Evolutionary conservation across 2,113 vertebrate genomes (phyloP), one percentile per base, ranked within the genome.

Genomic region (Fregata magnificens): DNA sequence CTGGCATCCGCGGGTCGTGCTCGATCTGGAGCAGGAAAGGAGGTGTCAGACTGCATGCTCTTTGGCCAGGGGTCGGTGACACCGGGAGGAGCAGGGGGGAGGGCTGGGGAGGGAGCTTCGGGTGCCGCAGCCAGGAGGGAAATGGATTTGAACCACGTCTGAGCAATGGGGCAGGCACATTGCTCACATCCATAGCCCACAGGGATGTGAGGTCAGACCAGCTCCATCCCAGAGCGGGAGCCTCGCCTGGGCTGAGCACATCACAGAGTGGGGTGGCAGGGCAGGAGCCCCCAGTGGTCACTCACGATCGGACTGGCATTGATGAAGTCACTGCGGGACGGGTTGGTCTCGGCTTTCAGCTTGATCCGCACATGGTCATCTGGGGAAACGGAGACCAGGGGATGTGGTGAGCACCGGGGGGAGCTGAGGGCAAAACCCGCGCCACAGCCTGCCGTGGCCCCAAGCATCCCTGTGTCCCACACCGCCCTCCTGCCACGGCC

Each of bases 261-360:
- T 15, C 26, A 38, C 0, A 4, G 66, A 59, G n/a, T 0, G 0
- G 61, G 29, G 40, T 16, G 36, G 26, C 62, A 65, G 44, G 45
- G 67, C 32, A 86, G 50, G 16, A 92, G 11, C 24, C 61, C 73
- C 6, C 1, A 1, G 6, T 14, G 24, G 53, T 56, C 89, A 98
- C 99, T 99, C 98, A 99, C 99, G 3, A 99, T 99, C 5, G 98
- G 98, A 94, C 99, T 99, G 97, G 99, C 99, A 0, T 99, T 99
- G 98, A 99, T 99, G 97, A 99, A 99, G 93, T 99, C 99, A 1
- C 99, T 99, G 94, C 99, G 99, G 83, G 97, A 99, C 0, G 99
- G 97, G 92, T 99, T 99, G 71, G 97, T 98, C 70, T 99, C 99
- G 0, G 98, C 97, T 97, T 99, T 99, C 98, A 99, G 98, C 96